Percentiles rank a stretch among this genome's conserved stretches.
Evolutionary conservation across 2,113 vertebrate genomes (phyloP).

Genomic region (Prunella fulvescens): DNA sequence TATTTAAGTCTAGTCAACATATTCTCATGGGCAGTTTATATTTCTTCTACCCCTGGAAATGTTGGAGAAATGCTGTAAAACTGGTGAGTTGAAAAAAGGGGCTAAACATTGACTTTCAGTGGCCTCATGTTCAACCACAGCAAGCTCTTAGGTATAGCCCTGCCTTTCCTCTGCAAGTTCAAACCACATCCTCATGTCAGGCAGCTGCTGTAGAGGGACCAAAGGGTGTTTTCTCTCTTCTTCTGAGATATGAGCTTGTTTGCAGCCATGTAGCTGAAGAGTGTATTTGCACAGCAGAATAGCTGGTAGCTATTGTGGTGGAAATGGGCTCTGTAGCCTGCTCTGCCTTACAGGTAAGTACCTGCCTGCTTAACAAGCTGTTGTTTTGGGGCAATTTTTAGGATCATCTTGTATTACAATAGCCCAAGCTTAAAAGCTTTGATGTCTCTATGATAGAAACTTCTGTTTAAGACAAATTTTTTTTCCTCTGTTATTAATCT

Average conservation of each 20-base stretch:
- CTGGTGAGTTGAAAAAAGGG: neutral
- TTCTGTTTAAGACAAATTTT: neutral
- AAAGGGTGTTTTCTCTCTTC: neutral
- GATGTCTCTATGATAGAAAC: neutral
- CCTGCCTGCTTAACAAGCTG: constrained; percentile 15
- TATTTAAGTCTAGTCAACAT: neutral
- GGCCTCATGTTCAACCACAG: neutral
- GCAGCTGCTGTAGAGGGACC: neutral
- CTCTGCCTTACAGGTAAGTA: neutral
- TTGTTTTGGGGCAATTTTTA: neutral
- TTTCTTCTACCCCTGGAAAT: neutral
- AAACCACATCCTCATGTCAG: neutral
- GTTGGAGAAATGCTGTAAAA: neutral
- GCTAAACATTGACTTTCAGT: neutral
- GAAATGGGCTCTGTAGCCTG: neutral
- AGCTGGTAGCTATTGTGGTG: neutral
- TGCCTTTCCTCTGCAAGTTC: neutral
- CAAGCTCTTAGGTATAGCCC: neutral
- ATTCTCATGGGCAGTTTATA: neutral
- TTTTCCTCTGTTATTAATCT: neutral
- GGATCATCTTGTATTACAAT: neutral
- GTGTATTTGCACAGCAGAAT: neutral
- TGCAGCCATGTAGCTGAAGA: neutral
- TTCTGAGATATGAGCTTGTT: neutral
- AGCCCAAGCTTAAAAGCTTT: neutral